Conservation (phyloP, 2,113 vertebrate species). For the Protomyctophum bolini region DNA sequence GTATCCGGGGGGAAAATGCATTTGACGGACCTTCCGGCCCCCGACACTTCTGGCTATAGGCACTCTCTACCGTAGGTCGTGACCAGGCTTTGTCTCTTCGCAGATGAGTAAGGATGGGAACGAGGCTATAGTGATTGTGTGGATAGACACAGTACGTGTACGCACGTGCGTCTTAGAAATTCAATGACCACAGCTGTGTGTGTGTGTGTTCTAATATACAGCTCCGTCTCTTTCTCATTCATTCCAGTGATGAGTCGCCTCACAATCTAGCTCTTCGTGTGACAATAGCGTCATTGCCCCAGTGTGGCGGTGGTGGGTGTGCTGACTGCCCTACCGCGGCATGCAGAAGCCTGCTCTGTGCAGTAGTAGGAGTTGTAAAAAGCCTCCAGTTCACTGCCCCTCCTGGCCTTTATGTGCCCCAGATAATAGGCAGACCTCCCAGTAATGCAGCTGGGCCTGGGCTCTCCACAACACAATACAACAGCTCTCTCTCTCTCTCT, state of each 20-base stretch:
- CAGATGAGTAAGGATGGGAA: too few relatives aligned
- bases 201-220: conserved; percentile 1
- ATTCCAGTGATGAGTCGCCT: too few relatives aligned
- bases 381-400: conserved; percentile 73
- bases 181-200: not conserved
- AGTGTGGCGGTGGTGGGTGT: conserved; percentile 63
- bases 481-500: conserved; percentile 71
- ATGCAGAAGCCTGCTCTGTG: conserved; percentile 53
- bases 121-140: too few relatives aligned
- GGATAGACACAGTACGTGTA: too few relatives aligned
- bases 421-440: conserved; percentile 91
- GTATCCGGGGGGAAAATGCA: too few relatives aligned
- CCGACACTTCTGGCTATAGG: too few relatives aligned
- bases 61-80: too few relatives aligned
- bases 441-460: conserved; percentile 87
- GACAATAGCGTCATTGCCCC: conserved; percentile 78
- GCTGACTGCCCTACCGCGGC: too few relatives aligned
- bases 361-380: conserved; percentile 44
- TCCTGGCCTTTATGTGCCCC: conserved; percentile 77
- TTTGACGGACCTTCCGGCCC: too few relatives aligned
- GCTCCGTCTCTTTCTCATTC: conserved; percentile 56
- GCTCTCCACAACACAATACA: conserved; percentile 81
- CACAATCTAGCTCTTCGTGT: conserved; percentile 75
- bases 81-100: too few relatives aligned
- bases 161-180: too few relatives aligned